These are phyloP conservation scores for Lithophane socia DNA, from an alignment of 2,888 invertebrate species.

Conservation along the genomic window DNA sequence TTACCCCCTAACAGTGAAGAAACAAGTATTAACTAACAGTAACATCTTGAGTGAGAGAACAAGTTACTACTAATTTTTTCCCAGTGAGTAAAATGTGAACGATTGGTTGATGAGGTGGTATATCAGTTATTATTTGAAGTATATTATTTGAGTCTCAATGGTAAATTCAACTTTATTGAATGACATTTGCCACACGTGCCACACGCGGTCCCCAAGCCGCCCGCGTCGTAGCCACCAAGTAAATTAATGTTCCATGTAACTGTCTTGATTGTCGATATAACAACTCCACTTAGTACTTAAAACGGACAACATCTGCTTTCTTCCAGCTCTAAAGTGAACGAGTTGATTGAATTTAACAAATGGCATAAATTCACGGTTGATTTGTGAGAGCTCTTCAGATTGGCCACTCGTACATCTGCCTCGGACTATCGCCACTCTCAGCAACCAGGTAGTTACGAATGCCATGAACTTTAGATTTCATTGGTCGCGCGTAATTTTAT, in stretches of 20 bases:
- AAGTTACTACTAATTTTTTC: slow-evolving; percentile 4
- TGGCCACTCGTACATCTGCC: slow-evolving; percentile 10
- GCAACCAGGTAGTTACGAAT: slow-evolving; percentile 25
- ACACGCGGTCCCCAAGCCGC: neutral
- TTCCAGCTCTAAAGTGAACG: slow-evolving; percentile 10
- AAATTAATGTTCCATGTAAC: slow-evolving; percentile 16
- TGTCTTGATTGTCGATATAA: neutral
- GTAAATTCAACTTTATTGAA: neutral
- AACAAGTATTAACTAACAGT: slow-evolving; percentile 9
- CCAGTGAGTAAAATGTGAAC: neutral
- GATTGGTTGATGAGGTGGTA: slow-evolving; percentile 1
- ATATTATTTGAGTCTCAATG: too few relatives aligned
- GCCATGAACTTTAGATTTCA: slow-evolving; percentile 48
- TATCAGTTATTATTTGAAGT: neutral
- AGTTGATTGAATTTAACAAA: slow-evolving; percentile 35
- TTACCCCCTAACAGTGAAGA: slow-evolving; percentile 7
- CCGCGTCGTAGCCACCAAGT: slow-evolving; percentile 4
- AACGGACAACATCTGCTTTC: slow-evolving; percentile 14
- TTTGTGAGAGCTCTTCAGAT: slow-evolving; percentile 9
- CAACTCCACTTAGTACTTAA: slow-evolving; percentile 1
- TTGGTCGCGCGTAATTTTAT: slow-evolving; percentile 49
- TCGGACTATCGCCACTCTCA: slow-evolving; percentile 1
- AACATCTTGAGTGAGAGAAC: neutral
- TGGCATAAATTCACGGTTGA: slow-evolving; percentile 13
- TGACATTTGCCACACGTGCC: slow-evolving; percentile 15